Base-by-base conservation (phyloP, 2,888 invertebrate genomes). In the Hydrotaea diabolus region DNA sequence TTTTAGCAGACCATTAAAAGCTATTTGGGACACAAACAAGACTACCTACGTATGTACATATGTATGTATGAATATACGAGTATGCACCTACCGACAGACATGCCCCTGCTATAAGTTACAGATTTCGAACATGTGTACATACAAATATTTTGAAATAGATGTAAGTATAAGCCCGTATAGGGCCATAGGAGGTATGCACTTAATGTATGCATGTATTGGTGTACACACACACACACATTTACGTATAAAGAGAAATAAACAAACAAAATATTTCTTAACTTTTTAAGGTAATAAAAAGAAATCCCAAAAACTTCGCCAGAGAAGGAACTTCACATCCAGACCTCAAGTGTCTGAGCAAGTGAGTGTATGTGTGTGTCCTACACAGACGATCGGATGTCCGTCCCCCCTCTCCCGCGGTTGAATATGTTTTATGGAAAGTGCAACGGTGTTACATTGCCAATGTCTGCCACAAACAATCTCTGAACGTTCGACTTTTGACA, bases 1-100 rank as follows among this genome's bases (percentile, higher is more conserved):
- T 89, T 90, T 90, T 89, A 90, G 88, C 88, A 87, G 87, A 89
- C 89, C 89, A 90, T 89, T 90, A 88, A 69, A 89, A 90, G 88
- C 87, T 87, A 87, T 87, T 86, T 88, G 82, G 85, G 81, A 77
- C 85, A 82, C 39, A 76, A 57, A 46, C 72, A 76, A 36, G n/a
- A n/a, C n/a, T n/a, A n/a, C n/a, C n/a, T n/a, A n/a, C n/a, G n/a
- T n/a, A n/a, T n/a, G n/a, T n/a, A n/a, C n/a, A n/a, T n/a, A n/a
- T n/a, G n/a, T n/a, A n/a, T n/a, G n/a, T n/a, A n/a, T n/a, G n/a
- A n/a, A n/a, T 31, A 31, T 2, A 2, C 31, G 31, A 4, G 31
- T 7, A 2, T 31, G 31, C 31, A 31, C 31, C 31, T 7, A 31
- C 31, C 31, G 7, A 31, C 31, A 31, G 31, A 43, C 7, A 3